Base-by-base conservation (phyloP, 2,888 invertebrate species). In the Gastracanthus pulcherrimus region DNA sequence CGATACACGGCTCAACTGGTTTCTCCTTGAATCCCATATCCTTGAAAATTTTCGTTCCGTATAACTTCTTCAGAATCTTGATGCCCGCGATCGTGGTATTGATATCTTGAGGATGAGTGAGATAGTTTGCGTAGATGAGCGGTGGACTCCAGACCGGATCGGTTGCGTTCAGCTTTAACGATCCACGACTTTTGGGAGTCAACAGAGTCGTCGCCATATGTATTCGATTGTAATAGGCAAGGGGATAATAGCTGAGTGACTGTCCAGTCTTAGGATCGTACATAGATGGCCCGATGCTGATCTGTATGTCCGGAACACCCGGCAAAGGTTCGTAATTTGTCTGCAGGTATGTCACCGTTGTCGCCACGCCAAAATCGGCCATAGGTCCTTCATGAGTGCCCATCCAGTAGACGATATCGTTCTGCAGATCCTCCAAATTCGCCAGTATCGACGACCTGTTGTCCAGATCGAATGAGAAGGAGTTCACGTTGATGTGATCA, bases 81-180 rank as follows among this genome's bases (percentile, higher is more conserved):
- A 92, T 93, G 16, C 93, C 94, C 69, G 94, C 94, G 62, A 94
- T 89, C 86, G 94, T 89, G 0, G 93, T 92, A 23, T 92, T 92
- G 0, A 93, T 89, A 85, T 96, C 96, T 76, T 93, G 91, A 9
- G 92, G 92, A 82, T 94, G 92, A 0, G 93, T 92, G 84, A 96
- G 92, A 88, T 96, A 96, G 88, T 96, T 95, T 0, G 95, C 94
- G 82, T 94, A 93, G 84, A 96, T 93, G 71, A 93, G 91, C 0
- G 95, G 95, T 77, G 93, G 92, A 11, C 94, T 92, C 82, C 93
- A 92, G 0, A 95, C 95, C 0, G 97, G 96, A 89, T 96, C 93
- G 6, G 88, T 91, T 0, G 94, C 93, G 84, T 93, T 92, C 6
- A 96, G 91, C 84, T 92, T 92, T 36, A 96, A 87, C 84, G 92